Percentiles rank a stretch among this genome's conserved stretches.
phyloP scores from a whole-genome alignment of 2,113 vertebrate species.

The Otus sunia region DNA sequence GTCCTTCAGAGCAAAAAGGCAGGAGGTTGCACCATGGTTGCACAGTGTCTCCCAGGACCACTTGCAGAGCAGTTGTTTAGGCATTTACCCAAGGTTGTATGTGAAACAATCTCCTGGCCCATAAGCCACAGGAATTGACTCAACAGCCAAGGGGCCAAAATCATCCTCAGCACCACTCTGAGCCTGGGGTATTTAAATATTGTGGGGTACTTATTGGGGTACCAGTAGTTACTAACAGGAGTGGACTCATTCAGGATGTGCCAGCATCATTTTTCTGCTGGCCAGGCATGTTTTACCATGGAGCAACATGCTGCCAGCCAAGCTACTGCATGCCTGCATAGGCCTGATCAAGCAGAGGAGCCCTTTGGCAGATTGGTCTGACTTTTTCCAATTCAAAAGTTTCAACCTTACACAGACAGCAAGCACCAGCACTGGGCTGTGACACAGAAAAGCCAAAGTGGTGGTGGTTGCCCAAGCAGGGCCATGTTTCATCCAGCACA shows the following conservation, averaged over 20 bases:
- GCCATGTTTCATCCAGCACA: accelerated
- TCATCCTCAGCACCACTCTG: neutral
- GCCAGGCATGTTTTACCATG: neutral
- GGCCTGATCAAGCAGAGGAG: neutral
- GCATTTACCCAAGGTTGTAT: too few relatives aligned
- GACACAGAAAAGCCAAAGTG: neutral
- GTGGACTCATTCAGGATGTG: neutral
- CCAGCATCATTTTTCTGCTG: neutral
- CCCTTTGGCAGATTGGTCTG: neutral
- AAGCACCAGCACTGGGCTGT: neutral
- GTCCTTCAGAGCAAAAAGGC: neutral
- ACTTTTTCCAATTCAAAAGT: neutral
- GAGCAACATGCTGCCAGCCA: neutral
- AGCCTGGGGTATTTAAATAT: neutral
- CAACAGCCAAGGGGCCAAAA: neutral
- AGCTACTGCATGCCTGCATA: accelerated
- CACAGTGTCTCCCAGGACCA: neutral
- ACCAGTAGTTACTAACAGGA: neutral
- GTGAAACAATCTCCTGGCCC: neutral
- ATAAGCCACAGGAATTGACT: neutral
- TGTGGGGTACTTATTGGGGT: neutral
- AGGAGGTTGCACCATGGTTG: neutral
- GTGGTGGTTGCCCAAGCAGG: neutral
- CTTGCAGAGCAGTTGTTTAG: neutral
- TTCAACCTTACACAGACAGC: neutral